These are phyloP conservation scores for Anorthoa munda DNA, from an alignment of 2,888 invertebrate genomes.

Conservation along the genomic window DNA sequence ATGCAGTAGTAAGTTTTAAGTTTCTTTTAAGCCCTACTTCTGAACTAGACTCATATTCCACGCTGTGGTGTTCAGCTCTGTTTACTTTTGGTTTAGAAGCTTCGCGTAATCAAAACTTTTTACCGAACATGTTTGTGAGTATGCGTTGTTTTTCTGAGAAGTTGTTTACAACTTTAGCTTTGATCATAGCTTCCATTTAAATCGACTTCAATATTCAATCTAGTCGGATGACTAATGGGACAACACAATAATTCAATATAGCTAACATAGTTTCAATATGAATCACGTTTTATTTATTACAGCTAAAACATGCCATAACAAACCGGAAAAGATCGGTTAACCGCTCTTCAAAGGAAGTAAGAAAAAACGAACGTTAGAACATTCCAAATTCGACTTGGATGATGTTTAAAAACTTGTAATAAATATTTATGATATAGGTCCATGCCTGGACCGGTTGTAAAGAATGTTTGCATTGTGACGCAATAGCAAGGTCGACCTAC, in stretches of 20 bases:
- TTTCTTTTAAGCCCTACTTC: constrained; percentile 35
- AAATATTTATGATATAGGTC: constrained; percentile 53
- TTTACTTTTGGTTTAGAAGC: constrained; percentile 35
- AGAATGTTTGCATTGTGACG: constrained; percentile 59
- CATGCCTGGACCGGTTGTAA: constrained; percentile 46
- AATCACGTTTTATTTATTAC: constrained; percentile 35
- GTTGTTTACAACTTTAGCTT: not conserved
- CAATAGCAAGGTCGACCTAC: constrained; percentile 46
- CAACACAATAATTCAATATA: constrained; percentile 20
- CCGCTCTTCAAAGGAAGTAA: constrained; percentile 21
- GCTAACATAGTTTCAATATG: constrained; percentile 22
- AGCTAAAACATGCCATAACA: not conserved
- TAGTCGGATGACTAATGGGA: constrained; percentile 26
- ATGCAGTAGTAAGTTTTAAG: not conserved
- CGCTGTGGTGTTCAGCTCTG: not conserved
- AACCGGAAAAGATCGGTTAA: constrained; percentile 37
- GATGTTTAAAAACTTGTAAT: constrained; percentile 50
- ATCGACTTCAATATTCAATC: constrained; percentile 10
- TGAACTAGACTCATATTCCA: constrained; percentile 44
- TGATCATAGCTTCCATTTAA: not conserved
- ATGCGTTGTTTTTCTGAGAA: not conserved
- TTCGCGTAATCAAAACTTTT: constrained; percentile 35
- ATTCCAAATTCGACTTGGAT: constrained; percentile 23
- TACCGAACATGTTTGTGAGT: not conserved
- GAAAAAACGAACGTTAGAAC: constrained; percentile 13